These are phyloP conservation scores for Bombus waltoni DNA, from an alignment of 1,140 invertebrate genomes.

Conservation along the genomic window DNA sequence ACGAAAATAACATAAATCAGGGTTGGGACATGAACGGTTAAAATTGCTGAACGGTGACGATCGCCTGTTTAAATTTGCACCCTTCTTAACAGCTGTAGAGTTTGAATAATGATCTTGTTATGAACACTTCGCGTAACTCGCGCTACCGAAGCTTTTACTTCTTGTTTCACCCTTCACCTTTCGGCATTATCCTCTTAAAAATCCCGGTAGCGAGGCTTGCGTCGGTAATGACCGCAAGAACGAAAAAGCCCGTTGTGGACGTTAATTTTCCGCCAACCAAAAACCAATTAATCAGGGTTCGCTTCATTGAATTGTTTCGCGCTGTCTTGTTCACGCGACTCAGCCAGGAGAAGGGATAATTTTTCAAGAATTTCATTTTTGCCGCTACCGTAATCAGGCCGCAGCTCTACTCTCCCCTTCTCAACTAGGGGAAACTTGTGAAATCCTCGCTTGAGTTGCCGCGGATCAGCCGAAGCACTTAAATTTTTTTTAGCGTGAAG, in stretches of 20 bases:
- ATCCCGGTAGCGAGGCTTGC: conserved; percentile 10
- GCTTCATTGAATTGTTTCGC: conserved; percentile 71
- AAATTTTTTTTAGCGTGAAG: conserved; percentile 5
- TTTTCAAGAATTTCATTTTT: conserved; percentile 74
- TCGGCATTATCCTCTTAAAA: conserved; percentile 61
- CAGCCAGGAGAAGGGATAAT: conserved; percentile 60
- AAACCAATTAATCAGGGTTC: conserved; percentile 76
- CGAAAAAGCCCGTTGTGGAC: conserved; percentile 60
- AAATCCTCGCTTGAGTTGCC: conserved; percentile 47
- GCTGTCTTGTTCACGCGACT: conserved; percentile 67
- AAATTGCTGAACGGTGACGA: conserved; percentile 24
- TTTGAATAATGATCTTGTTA: conserved; percentile 74
- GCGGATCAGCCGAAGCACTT: conserved; percentile 25
- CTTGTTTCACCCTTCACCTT: conserved; percentile 49
- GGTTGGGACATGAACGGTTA: not conserved
- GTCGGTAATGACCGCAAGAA: conserved; percentile 65
- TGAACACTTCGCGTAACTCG: conserved; percentile 59
- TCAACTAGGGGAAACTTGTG: not conserved
- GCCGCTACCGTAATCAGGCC: conserved; percentile 7
- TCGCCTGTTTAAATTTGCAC: conserved; percentile 43
- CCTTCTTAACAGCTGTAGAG: conserved; percentile 57
- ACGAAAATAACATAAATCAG: conserved; percentile 29
- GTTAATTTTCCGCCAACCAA: conserved; percentile 70
- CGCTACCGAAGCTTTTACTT: conserved; percentile 16
- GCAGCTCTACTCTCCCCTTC: not conserved